Conservation (phyloP, 2,797 vertebrate species). For the Echeneis naucrates region DNA sequence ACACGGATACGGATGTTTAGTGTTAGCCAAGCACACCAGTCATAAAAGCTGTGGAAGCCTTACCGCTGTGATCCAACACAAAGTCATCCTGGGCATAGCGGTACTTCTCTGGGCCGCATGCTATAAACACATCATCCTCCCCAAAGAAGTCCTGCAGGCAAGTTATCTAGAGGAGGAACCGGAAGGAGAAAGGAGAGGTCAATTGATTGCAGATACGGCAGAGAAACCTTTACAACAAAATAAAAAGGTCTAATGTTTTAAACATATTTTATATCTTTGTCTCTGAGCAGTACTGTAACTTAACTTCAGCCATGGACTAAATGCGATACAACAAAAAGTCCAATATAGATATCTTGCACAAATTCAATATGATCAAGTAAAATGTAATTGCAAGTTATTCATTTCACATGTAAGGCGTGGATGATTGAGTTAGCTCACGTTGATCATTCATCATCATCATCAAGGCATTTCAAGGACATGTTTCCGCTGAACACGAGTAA, state of each 20-base stretch:
- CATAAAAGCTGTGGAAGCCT: constrained; percentile 84
- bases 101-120: constrained; percentile 95
- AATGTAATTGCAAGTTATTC: not conserved
- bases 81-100: constrained; percentile 98
- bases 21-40: constrained; percentile 81
- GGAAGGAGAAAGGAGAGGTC: not conserved
- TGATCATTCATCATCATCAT: too few species aligned
- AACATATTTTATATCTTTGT: too few species aligned
- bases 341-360: not conserved
- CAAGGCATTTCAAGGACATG: not conserved
- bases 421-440: not conserved
- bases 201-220: not conserved
- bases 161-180: constrained; percentile 63
- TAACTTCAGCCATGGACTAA: not conserved
- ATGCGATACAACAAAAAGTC: not conserved
- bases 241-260: too few species aligned
- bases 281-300: not conserved
- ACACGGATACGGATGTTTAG: constrained; percentile 46
- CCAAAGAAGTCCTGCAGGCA: constrained; percentile 96
- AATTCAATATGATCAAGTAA: not conserved
- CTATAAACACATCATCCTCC: constrained; percentile 97
- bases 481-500: not conserved
- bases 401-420: not conserved
- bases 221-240: not conserved
- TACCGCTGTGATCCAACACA: constrained; percentile 96